These are phyloP conservation scores for Bombus ignitus DNA, from an alignment of 1,140 invertebrate genomes.

Conservation along the genomic window DNA sequence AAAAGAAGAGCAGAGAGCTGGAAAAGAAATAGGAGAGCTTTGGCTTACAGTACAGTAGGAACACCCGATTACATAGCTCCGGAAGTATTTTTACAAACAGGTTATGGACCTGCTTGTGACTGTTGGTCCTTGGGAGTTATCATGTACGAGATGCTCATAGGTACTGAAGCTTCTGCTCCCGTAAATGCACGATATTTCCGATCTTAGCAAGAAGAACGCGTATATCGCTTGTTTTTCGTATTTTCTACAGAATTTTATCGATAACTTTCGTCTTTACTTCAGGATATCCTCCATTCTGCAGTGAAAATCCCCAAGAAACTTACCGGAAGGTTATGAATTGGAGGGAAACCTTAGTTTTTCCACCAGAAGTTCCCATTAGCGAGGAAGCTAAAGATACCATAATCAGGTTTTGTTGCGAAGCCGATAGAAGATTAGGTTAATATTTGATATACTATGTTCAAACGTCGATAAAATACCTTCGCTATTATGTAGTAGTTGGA, in stretches of 20 bases:
- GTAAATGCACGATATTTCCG: too few relatives aligned
- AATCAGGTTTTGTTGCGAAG: slow-evolving; percentile 96
- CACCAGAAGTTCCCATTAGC: slow-evolving; percentile 99
- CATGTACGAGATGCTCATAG: slow-evolving; percentile 99
- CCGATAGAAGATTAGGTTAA: slow-evolving; percentile 88
- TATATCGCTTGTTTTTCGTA: too few relatives aligned
- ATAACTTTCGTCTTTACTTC: slow-evolving; percentile 47
- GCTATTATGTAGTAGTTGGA: too few relatives aligned
- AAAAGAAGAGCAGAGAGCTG: slow-evolving; percentile 98
- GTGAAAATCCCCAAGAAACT: slow-evolving; percentile 99
- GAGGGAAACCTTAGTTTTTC: slow-evolving; percentile 98
- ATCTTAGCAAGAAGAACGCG: neutral
- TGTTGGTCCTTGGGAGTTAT: slow-evolving; percentile 99
- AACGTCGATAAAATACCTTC: neutral
- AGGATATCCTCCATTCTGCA: slow-evolving; percentile 99
- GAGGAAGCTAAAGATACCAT: slow-evolving; percentile 95
- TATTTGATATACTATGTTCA: neutral
- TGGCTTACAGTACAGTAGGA: slow-evolving; percentile 98
- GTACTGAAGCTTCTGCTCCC: slow-evolving; percentile 75
- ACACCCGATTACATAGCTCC: slow-evolving; percentile 99
- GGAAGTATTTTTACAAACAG: slow-evolving; percentile 98
- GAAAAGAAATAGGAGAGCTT: slow-evolving; percentile 96
- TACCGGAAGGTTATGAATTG: slow-evolving; percentile 99
- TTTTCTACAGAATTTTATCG: too few relatives aligned
- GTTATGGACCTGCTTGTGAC: slow-evolving; percentile 98